Evolutionary conservation across 2,888 invertebrate species (phyloP).

Genomic region (Micropterix aruncella): DNA sequence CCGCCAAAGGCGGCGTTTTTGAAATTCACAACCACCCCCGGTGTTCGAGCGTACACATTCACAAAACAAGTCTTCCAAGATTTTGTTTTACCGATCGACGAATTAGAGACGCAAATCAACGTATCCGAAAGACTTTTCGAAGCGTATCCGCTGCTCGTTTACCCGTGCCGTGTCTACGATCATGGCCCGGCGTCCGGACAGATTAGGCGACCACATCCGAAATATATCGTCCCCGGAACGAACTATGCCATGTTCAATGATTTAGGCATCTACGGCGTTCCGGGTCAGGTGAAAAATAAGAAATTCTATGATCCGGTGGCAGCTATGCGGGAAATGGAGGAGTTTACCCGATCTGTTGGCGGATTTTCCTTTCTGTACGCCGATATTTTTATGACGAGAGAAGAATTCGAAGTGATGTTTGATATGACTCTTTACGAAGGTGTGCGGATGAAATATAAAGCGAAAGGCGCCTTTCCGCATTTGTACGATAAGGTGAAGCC

Average conservation of each 20-base stretch:
- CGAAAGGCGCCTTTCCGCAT: slow-evolving; percentile 46
- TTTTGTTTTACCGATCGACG: slow-evolving; percentile 49
- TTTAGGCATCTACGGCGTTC: slow-evolving; percentile 55
- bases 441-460: slow-evolving; percentile 42
- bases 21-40: slow-evolving; percentile 57
- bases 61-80: slow-evolving; percentile 60
- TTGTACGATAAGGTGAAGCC: slow-evolving; percentile 53
- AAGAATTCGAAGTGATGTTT: slow-evolving; percentile 55
- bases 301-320: slow-evolving; percentile 46
- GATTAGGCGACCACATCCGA: slow-evolving; percentile 35
- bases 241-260: slow-evolving; percentile 59
- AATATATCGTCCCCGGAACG: slow-evolving; percentile 46
- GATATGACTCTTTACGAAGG: slow-evolving; percentile 47
- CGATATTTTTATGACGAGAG: slow-evolving; percentile 51
- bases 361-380: slow-evolving; percentile 57
- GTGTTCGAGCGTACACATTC: slow-evolving; percentile 51
- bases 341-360: slow-evolving; percentile 50
- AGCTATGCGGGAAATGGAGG: slow-evolving; percentile 55
- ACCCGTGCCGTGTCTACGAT: slow-evolving; percentile 52
- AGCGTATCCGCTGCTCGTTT: slow-evolving; percentile 51
- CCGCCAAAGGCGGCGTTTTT: slow-evolving; percentile 59
- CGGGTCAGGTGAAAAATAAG: slow-evolving; percentile 44
- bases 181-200: slow-evolving; percentile 45
- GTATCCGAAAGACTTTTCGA: slow-evolving; percentile 45
- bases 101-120: slow-evolving; percentile 48